Evolutionary conservation across 2,113 vertebrate genomes (phyloP), one percentile per base, ranked within the genome.

Genomic region (Leptobrachium ailaonicum): DNA sequence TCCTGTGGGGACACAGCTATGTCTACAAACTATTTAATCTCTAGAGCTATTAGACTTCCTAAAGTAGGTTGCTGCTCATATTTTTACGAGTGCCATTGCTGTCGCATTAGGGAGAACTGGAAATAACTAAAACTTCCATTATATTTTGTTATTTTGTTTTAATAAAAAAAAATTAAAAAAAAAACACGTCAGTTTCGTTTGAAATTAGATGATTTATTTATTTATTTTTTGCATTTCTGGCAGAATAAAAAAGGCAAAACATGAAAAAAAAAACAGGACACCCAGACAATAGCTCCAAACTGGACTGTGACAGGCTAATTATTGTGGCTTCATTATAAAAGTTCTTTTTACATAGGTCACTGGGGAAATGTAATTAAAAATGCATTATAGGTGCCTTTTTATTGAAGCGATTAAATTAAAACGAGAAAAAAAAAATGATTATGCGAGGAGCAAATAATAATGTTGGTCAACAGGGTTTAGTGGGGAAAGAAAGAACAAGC

Each of bases 381-480:
- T 95, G 94, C 94, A 94, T 97, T 96, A 97, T 96, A 95, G 94
- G 95, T 94, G 92, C 95, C 94, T 95, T 91, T 32, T 97, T 96
- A 96, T 96, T 95, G 96, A 95, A 91, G 96, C 95, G 94, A 98
- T 99, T 98, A 97, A 97, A 98, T 94, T 95, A 95, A 96, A 98
- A 97, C 96, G 92, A 87, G 45, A 88, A 68, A 81, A 94, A 95
- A 87, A 95, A 92, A 94, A 95, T 91, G 95, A 98, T 95, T 96
- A 96, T 94, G 93, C 91, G 90, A 90, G 62, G 91, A 93, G 91
- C 93, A 96, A 97, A 96, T 98, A 96, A 96, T 95, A 96, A 95
- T 96, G 94, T 96, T 99, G 95, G 96, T 98, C 96, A 98, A 98
- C 94, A 96, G 90, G 87, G 79, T 96, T 96, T 98, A 95, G 96